Evolutionary conservation across 35 echinoderm and acorn worm genomes (phyloP).

Genomic region (Eucidaris tribuloides): DNA sequence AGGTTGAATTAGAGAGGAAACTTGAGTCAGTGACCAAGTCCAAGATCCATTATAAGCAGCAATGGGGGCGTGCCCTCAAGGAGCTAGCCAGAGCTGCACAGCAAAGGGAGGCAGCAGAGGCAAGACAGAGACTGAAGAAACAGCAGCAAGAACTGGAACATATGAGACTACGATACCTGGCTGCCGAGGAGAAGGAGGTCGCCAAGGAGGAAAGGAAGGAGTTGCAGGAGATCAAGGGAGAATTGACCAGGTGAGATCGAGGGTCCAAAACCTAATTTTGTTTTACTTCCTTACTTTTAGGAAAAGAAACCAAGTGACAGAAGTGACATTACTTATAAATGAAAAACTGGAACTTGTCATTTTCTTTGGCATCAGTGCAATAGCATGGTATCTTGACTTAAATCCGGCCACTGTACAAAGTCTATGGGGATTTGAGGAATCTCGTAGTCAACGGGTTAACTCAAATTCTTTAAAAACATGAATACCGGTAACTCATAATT

Average conservation of each 20-base stretch:
- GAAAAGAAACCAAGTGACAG: no score
- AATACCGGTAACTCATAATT: no score
- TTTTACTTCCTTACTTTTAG: no score
- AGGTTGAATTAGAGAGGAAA: slow-evolving; percentile 96
- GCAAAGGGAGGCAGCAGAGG: slow-evolving; percentile 75
- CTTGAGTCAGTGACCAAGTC: slow-evolving; percentile 86
- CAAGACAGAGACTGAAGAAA: slow-evolving; percentile 63
- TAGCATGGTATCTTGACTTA: no score
- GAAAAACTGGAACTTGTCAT: no score
- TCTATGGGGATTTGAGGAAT: no score
- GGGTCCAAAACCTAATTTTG: not conserved
- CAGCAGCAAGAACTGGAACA: slow-evolving; percentile 98
- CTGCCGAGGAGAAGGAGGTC: slow-evolving; percentile 94
- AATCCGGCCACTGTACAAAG: no score
- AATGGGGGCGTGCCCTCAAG: slow-evolving; percentile 96
- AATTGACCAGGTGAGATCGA: slow-evolving; percentile 65
- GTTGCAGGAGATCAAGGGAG: slow-evolving; percentile 92
- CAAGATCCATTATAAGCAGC: slow-evolving; percentile 98
- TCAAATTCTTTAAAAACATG: no score
- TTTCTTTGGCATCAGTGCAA: no score
- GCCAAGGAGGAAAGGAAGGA: slow-evolving; percentile 73
- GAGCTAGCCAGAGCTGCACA: slow-evolving; percentile 88
- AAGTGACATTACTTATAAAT: no score
- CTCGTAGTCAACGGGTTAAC: no score
- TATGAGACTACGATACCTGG: slow-evolving; percentile 93